A percentile compares a stretch with the other conserved stretches of the same genome.
Evolutionary conservation across 2,113 vertebrate species (phyloP).

Genomic region (Carollia perspicillata): DNA sequence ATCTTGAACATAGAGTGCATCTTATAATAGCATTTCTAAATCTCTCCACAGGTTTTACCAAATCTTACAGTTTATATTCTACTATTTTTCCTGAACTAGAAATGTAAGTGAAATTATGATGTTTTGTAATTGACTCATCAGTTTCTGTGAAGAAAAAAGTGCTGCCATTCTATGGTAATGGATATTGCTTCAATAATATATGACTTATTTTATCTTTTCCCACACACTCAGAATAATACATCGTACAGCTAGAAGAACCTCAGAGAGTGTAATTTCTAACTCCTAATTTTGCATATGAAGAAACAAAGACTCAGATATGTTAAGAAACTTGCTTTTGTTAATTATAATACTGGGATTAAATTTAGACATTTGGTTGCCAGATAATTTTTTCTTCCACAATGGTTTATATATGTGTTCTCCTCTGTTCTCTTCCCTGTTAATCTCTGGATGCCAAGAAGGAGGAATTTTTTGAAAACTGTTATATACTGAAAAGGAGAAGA

Average conservation of each 20-base stretch:
- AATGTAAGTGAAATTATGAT: not conserved
- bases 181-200: not conserved
- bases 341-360: not conserved
- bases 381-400: constrained; percentile 60
- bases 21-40: not conserved
- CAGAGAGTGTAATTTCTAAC: not conserved
- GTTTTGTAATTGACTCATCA: constrained; percentile 15
- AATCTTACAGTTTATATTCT: not conserved
- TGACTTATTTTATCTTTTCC: not conserved
- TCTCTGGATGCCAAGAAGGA: not conserved
- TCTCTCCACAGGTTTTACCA: not conserved
- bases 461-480: not conserved
- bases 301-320: not conserved
- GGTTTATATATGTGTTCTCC: not conserved
- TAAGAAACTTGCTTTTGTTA: not conserved
- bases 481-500: not conserved
- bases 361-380: constrained; percentile 59
- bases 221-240: not conserved
- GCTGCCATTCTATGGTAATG: not conserved
- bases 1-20: not conserved
- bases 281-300: not conserved
- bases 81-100: not conserved
- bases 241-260: not conserved
- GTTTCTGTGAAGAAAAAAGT: not conserved
- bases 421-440: not conserved